Base-by-base conservation (phyloP, 2,888 invertebrate species). In the Pherbina coryleti region DNA sequence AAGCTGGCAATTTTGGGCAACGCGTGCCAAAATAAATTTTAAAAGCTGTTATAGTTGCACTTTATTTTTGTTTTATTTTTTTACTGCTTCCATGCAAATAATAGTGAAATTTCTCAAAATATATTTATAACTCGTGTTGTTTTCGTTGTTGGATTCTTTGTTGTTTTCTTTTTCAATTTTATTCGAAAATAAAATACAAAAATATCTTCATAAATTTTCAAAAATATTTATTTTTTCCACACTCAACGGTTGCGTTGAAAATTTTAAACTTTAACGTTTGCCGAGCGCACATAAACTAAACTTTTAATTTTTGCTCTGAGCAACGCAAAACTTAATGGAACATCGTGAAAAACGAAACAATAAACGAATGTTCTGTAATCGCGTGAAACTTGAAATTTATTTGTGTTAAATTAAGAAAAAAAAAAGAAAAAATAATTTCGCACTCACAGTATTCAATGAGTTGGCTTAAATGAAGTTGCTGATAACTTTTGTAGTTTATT, bases 221-320 rank as follows among this genome's bases (percentile, higher is more conserved):
- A 14, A 3, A 9, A 22, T 9, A 25, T 17, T 14, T 31, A 34
- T 44, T 22, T 44, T 14, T 73, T 19, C 49, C n/a, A 60, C 44
- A 9, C 53, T 64, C 17, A 17, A 5, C 31, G 49, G 55, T 75
- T 25, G 8, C 51, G 64, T 37, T 66, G 31, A 17, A 34, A 66
- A 28, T 66, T 79, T 80, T 81, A 81, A 83, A 82, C 83, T 83
- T 82, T 80, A 84, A 85, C 83, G 85, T 83, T 83, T 84, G 84
- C 83, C 85, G 82, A 82, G 79, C 84, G 82, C 84, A 84, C 85
- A 80, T 83, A 84, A 84, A 86, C 84, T 87, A 81, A 86, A 83
- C 81, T 62, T 78, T 79, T 78, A 60, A n/a, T 69, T 76, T 77
- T 73, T 49, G 49, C 14, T 14, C 62, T 44, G 44, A 44, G 44